phyloP scores from a whole-genome alignment of 2,888 invertebrate species.

The Venustoraphidia nigricollis region DNA sequence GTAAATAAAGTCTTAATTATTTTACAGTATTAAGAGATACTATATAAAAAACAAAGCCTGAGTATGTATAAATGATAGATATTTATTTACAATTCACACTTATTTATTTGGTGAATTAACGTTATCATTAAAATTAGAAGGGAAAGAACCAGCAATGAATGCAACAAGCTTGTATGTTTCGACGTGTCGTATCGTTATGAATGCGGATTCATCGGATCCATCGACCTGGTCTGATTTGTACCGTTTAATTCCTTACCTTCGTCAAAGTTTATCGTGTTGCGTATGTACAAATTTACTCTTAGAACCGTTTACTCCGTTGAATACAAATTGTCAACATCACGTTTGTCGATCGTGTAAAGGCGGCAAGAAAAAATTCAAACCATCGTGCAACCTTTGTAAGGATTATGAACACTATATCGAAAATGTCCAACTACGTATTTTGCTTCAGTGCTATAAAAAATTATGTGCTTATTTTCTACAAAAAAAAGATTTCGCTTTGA shows the following conservation, averaged over 20 bases:
- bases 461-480: slow-evolving; percentile 70
- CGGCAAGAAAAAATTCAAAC: slow-evolving; percentile 70
- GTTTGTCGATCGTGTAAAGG: slow-evolving; percentile 75
- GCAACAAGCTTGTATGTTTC: slow-evolving; percentile 69
- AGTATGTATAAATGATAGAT: too few species aligned
- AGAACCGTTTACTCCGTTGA: slow-evolving; percentile 66
- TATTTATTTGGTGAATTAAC: too few species aligned
- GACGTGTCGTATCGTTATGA: slow-evolving; percentile 63
- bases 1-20: too few species aligned
- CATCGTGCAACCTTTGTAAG: slow-evolving; percentile 73
- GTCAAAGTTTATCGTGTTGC: slow-evolving; percentile 77
- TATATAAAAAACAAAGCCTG: too few species aligned
- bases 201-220: slow-evolving; percentile 54
- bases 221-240: slow-evolving; percentile 68
- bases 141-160: slow-evolving; percentile 40
- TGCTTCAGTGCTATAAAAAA: slow-evolving; percentile 78
- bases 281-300: slow-evolving; percentile 73
- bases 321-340: slow-evolving; percentile 73
- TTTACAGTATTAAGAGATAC: too few species aligned
- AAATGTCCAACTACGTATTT: slow-evolving; percentile 63
- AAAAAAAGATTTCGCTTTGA: slow-evolving; percentile 36
- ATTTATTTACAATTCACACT: too few species aligned
- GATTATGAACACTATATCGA: slow-evolving; percentile 69
- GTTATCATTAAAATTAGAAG: too few species aligned
- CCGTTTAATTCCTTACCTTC: slow-evolving; percentile 66